Conservation (phyloP, 1,140 invertebrate species). For the Doryteuthis pealeii region DNA sequence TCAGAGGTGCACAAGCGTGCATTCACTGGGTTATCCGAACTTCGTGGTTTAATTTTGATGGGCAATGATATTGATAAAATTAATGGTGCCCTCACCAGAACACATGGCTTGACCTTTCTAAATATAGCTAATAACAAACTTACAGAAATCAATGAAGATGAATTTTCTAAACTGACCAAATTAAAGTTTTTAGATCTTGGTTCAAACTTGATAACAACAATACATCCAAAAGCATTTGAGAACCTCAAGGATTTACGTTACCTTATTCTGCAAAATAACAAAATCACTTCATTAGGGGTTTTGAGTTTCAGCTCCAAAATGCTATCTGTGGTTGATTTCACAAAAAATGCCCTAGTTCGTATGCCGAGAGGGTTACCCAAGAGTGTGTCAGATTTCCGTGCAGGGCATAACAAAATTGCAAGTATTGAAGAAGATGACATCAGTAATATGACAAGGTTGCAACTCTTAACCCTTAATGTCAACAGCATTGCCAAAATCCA, state of each 20-base stretch:
- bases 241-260: slow-evolving; percentile 83
- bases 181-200: slow-evolving; percentile 66
- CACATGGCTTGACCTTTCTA: slow-evolving; percentile 68
- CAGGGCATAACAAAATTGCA: slow-evolving; percentile 76
- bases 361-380: slow-evolving; percentile 82
- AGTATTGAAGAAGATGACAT: slow-evolving; percentile 80
- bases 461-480: slow-evolving; percentile 77
- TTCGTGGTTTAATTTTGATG: slow-evolving; percentile 60
- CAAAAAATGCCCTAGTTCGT: slow-evolving; percentile 74
- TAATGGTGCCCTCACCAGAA: slow-evolving; percentile 49
- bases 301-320: slow-evolving; percentile 66
- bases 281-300: slow-evolving; percentile 72
- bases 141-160: slow-evolving; percentile 70
- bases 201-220: slow-evolving; percentile 66
- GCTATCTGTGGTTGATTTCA: slow-evolving; percentile 73
- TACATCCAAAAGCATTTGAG: slow-evolving; percentile 64
- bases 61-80: slow-evolving; percentile 57
- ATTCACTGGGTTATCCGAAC: slow-evolving; percentile 51
- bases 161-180: slow-evolving; percentile 67
- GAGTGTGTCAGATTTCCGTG: slow-evolving; percentile 76
- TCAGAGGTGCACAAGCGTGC: slow-evolving; percentile 64
- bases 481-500: slow-evolving; percentile 78
- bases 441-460: slow-evolving; percentile 83
- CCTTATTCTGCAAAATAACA: slow-evolving; percentile 79
- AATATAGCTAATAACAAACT: slow-evolving; percentile 76